Evolutionary conservation across 2,888 invertebrate genomes (phyloP), one percentile per base, ranked within the genome.

Genomic region (Lithophane semibrunnea): DNA sequence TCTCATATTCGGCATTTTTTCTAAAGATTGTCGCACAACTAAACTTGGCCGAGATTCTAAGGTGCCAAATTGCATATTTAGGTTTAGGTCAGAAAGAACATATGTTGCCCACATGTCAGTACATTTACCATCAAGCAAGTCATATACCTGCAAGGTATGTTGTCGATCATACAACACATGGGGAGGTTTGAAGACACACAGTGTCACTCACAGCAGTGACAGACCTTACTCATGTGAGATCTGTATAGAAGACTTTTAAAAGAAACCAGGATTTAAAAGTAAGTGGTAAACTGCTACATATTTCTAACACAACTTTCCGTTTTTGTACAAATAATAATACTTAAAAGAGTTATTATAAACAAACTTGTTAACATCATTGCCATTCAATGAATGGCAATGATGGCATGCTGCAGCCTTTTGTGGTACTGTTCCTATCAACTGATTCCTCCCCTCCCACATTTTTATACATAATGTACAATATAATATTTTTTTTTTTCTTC

Each of bases 211-310:
- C 88, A 98, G 98, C 85, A 97, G 97, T 91, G 96, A 98, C 67
- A 95, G 98, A 87, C 98, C 98, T 0, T 98, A 97, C 89, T 97
- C 97, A 78, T 98, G 98, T 90, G 97, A 97, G 56, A 93, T 97
- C 70, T 98, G 98, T 92, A 97, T 97, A n/a, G 90, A 98, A 98
- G 92, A 97, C 97, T 42, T 98, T 98, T 90, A 98, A 98, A 91
- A 96, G 98, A 84, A 98, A 98, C 92, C 98, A 98, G 93, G 98
- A 98, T 92, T 95, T 98, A 83, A 98, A 98, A 97, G 97, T 97
- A 94, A 83, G 78, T 83, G 16, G 37, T 24, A 42, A n/a, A 12
- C 13, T 24, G n/a, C 21, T 3, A 74, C 8, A n/a, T 47, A 16
- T 47, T 61, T 37, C 16, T 24, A 7, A 52, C 1, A 24, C 12